Base-by-base conservation (phyloP, 1,140 invertebrate species). In the Drosophila murphyi region DNA sequence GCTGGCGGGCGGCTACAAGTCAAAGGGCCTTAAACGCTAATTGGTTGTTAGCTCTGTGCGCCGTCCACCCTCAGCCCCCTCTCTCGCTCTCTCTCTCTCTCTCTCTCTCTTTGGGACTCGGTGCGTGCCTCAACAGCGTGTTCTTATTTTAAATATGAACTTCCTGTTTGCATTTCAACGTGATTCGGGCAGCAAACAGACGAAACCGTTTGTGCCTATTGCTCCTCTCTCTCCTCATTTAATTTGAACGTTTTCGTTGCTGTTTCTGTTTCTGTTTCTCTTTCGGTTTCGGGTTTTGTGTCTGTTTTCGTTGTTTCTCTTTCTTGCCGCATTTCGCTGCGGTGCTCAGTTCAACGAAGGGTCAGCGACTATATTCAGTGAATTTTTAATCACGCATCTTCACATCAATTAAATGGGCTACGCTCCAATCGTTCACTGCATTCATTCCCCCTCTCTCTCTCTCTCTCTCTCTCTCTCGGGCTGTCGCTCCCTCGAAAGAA, bases 111-210 rank as follows among this genome's bases (percentile, higher is more conserved):
- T 60, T 63, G 50, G 34, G 35, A 62, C 55, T 70, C 61, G 68
- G 60, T 70, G 64, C 71, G 76, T 77, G 82, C 67, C 65, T 77
- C 59, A 68, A 1, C 39, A 4, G 6, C 35, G 52, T 77, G 68
- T 77, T 76, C 76, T 76, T 76, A 52, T 77, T 87, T 80, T 83
- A 88, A 87, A 87, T 82, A 80, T 76, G 67, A 80, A 87, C 83
- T 87, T 87, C 83, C 83, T 87, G 83, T 76, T 88, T 78, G 77
- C 54, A 64, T 77, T 72, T 72, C 62, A 65, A 61, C 61, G 56
- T 51, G 50, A 72, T 28, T 48, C 43, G 51, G 20, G n/a, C 60
- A 62, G 41, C 52, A 56, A 74, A 75, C 47, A 31, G 59, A 70
- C 47, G 52, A 63, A 62, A 70, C 63, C 43, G 59, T 54, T 72